Percentiles rank a stretch among this genome's conserved stretches.
phyloP scores from a whole-genome alignment of 2,888 invertebrate genomes.

The Margaritifera margaritifera region DNA sequence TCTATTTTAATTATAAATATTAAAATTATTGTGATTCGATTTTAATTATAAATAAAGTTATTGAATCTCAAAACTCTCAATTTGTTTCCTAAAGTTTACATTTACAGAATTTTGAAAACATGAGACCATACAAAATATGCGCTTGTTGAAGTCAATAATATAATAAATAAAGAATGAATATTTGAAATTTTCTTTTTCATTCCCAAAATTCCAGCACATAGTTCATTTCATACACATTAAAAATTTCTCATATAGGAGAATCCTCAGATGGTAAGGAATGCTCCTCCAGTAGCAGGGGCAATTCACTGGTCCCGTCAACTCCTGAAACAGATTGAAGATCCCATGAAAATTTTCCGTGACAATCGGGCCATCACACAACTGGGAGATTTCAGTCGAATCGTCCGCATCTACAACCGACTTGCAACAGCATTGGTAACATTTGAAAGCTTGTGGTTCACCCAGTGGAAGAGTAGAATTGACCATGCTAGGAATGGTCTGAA shows the following conservation, averaged over 20 bases:
- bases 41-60: too few relatives aligned
- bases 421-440: constrained; percentile 71
- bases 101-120: too few relatives aligned
- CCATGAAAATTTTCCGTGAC: constrained; percentile 71
- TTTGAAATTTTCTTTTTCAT: too few relatives aligned
- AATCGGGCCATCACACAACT: constrained; percentile 68
- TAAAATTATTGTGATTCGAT: too few relatives aligned
- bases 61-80: too few relatives aligned
- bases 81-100: too few relatives aligned
- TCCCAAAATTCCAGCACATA: too few relatives aligned
- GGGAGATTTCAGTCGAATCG: constrained; percentile 67
- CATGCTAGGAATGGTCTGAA: constrained; percentile 66
- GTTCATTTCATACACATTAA: not conserved
- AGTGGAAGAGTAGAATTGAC: constrained; percentile 70
- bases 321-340: constrained; percentile 70
- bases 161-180: too few relatives aligned
- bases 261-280: constrained; percentile 68
- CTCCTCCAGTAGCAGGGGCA: constrained; percentile 72
- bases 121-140: too few relatives aligned
- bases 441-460: constrained; percentile 71
- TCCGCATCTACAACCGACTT: constrained; percentile 64
- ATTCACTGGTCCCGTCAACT: constrained; percentile 72
- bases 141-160: too few relatives aligned
- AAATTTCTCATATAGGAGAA: constrained; percentile 48
- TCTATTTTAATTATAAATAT: too few relatives aligned